Evolutionary conservation across 2,888 invertebrate species (phyloP), one percentile per base, ranked within the genome.

Genomic region (Hofmannophila pseudospretella): DNA sequence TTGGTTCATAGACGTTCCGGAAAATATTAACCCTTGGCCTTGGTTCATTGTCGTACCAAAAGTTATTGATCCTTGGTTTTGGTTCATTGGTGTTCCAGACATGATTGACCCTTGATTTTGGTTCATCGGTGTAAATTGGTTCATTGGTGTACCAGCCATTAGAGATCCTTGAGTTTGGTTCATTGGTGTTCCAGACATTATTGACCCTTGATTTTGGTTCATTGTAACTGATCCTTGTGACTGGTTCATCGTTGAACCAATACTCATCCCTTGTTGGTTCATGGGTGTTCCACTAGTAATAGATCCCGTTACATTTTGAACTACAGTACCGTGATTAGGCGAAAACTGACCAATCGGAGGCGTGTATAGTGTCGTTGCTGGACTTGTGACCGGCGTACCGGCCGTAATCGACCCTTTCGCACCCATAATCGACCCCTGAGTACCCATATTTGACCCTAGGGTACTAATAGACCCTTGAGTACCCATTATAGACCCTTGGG

Each of bases 391-490:
- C 0, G 67, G 62, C 0, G 64, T 64, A 0, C 66, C 64, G 3
- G 54, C 46, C 2, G 53, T 58, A 3, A 64, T 60, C 0, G 65
- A 68, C 0, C 75, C 76, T 39, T 67, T 66, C 0, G 47, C 54
- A 0, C 62, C 63, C 59, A 78, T 77, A 14, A 80, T 59, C n/a
- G 62, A 70, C 1, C 82, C 81, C 41, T 84, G 82, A 0, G 80
- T 55, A 0, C 62, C 63, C 59, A 78, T 77, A 14, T 79, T 59
- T n/a, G 62, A 70, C 1, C 82, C 81, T 42, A 84, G 82, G 0
- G 80, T n/a, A n/a, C n/a, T n/a, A n/a, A n/a, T 60, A 0, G 65
- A 68, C 0, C 75, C 76, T 39, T 67, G 65, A 0, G 47, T 55
- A 0, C 62, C 63, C 59, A 78, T 77, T 13, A 80, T 59, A 9